phyloP scores from a whole-genome alignment of 1,140 invertebrate species.

The Drosophila chauvacae region DNA sequence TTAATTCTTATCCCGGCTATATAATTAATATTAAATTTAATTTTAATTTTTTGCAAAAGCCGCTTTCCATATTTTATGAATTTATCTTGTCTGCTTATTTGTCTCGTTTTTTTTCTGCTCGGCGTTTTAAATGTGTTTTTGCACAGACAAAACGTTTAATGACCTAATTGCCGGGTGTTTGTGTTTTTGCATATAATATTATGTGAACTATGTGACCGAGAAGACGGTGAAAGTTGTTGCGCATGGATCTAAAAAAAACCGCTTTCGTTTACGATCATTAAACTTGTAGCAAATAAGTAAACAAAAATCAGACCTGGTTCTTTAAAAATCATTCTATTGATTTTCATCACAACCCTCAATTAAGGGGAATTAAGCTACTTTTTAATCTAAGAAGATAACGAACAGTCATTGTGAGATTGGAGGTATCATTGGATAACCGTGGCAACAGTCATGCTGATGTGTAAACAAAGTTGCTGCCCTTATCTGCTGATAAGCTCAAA shows the following conservation, averaged over 20 bases:
- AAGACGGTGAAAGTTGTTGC: slow-evolving; percentile 50
- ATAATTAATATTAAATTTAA: slow-evolving; percentile 27
- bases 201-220: slow-evolving; percentile 36
- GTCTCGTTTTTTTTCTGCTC: neutral
- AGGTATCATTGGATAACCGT: slow-evolving; percentile 2
- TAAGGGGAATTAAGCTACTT: neutral
- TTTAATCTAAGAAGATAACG: neutral
- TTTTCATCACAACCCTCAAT: neutral
- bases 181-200: slow-evolving; percentile 38
- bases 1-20: neutral
- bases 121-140: slow-evolving; percentile 17
- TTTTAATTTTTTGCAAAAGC: slow-evolving; percentile 24
- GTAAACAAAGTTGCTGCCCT: slow-evolving; percentile 30
- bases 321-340: neutral
- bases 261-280: too few species aligned
- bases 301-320: neutral
- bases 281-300: too few species aligned
- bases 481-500: slow-evolving; percentile 37
- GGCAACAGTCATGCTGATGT: slow-evolving; percentile 45
- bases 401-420: neutral
- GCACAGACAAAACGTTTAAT: slow-evolving; percentile 41
- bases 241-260: neutral
- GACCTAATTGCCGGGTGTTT: slow-evolving; percentile 57
- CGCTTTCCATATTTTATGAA: slow-evolving; percentile 17
- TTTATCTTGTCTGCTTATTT: slow-evolving; percentile 17